These are phyloP conservation scores for Mesorhabditis sp. DNA, from an alignment of 2,888 invertebrate species.

Conservation along the genomic window DNA sequence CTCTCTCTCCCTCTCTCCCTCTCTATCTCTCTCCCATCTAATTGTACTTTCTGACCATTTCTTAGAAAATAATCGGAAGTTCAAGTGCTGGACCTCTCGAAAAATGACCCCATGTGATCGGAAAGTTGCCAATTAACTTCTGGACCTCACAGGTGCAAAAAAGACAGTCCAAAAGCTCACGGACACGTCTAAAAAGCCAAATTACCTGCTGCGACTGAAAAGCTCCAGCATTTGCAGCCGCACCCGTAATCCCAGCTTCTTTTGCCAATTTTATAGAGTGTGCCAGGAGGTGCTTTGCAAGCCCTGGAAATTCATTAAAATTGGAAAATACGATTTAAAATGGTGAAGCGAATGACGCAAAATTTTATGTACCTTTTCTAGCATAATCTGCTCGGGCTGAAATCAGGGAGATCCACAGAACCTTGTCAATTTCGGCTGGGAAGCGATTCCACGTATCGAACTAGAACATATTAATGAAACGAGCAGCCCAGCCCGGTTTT, in stretches of 20 bases:
- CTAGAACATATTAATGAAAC: background rate
- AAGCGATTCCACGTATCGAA: background rate
- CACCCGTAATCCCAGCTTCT: background rate
- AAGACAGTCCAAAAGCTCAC: too few relatives aligned
- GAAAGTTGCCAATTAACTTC: too few relatives aligned
- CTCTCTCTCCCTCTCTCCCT: too few relatives aligned
- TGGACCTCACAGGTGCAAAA: too few relatives aligned
- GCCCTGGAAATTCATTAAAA: background rate
- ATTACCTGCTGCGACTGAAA: background rate
- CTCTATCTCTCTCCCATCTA: too few relatives aligned
- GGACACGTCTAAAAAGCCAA: background rate
- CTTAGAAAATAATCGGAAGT: too few relatives aligned
- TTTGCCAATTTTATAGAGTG: background rate
- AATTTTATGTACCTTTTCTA: background rate
- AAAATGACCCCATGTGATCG: too few relatives aligned
- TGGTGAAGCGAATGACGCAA: background rate
- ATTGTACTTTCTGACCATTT: too few relatives aligned
- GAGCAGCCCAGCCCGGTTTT: background rate
- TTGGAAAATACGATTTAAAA: background rate
- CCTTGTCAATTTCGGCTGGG: background rate
- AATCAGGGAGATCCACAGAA: background rate
- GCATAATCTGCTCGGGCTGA: background rate
- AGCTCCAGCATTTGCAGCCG: background rate
- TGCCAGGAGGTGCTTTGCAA: background rate
- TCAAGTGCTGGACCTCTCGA: too few relatives aligned